phyloP scores from a whole-genome alignment of 2,888 invertebrate species.

The Thymelicus lineola region DNA sequence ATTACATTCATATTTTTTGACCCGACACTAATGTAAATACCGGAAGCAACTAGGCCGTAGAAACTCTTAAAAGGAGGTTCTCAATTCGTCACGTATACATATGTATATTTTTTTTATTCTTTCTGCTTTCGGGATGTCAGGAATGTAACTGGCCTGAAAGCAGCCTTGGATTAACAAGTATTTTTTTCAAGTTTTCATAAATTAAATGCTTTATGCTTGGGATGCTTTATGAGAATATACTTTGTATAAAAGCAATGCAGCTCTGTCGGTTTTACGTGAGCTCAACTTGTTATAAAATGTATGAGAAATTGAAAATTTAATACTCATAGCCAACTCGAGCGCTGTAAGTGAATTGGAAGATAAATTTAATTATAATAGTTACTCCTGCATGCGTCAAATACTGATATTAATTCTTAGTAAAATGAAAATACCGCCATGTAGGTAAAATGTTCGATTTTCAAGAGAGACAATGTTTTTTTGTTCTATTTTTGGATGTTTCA shows the following conservation, averaged over 20 bases:
- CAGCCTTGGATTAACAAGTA: conserved; percentile 20
- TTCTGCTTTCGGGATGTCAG: background rate
- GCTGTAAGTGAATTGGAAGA: conserved; percentile 26
- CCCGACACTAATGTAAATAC: background rate
- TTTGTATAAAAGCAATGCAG: conserved; percentile 32
- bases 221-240: conserved; percentile 16
- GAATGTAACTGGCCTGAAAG: background rate
- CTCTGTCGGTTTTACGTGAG: conserved; percentile 15
- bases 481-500: too few species aligned
- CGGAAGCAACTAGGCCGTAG: conserved; percentile 8
- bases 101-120: background rate
- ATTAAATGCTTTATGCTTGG: conserved; percentile 29
- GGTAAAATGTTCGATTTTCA: too few species aligned
- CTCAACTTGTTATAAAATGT: conserved; percentile 22
- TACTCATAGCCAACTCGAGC: conserved; percentile 10
- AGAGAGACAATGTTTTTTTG: too few species aligned
- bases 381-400: background rate
- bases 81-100: too few species aligned
- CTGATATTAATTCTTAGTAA: background rate
- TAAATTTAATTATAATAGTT: conserved; percentile 23
- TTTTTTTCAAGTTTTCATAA: conserved; percentile 22
- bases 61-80: too few species aligned
- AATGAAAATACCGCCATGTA: background rate
- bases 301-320: conserved; percentile 35
- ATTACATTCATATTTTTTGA: too few species aligned